Percentiles rank a stretch among this genome's conserved stretches.
Conservation (phyloP, 2,113 vertebrate species). For the Paracanthobrama guichenoti region DNA sequence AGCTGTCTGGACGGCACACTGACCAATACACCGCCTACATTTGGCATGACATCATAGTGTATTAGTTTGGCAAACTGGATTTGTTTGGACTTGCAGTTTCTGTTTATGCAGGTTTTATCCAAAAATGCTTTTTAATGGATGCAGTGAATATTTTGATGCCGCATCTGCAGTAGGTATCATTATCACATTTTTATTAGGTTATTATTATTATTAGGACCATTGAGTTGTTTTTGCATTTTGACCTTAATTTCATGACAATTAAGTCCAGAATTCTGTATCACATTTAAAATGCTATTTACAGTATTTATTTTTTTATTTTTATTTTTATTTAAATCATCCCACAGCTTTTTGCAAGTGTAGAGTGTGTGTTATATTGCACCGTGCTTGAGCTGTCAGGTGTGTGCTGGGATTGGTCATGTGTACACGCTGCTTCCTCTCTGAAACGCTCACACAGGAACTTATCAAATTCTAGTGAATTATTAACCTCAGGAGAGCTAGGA, state of each 20-base stretch:
- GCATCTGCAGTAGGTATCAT: constrained; percentile 6
- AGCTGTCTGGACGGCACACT: constrained; percentile 56
- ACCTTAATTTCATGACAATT: not conserved
- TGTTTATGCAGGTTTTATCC: not conserved
- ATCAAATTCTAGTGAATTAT: constrained; percentile 73
- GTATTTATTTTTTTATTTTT: not conserved
- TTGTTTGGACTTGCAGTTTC: not conserved
- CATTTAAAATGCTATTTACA: not conserved
- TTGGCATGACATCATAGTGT: constrained; percentile 60
- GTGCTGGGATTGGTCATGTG: constrained; percentile 36
- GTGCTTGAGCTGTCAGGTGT: not conserved
- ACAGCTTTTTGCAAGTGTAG: not conserved
- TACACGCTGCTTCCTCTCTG: constrained; percentile 41
- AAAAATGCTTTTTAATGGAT: not conserved
- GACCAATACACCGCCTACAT: constrained; percentile 45
- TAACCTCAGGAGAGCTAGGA: constrained; percentile 59
- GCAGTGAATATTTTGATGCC: constrained; percentile 6
- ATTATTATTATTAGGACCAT: not conserved
- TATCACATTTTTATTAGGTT: not conserved
- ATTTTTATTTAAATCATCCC: not conserved
- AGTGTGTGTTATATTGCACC: not conserved
- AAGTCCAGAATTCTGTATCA: not conserved
- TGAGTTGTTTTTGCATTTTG: not conserved
- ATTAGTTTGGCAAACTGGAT: constrained; percentile 39
- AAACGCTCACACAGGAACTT: constrained; percentile 62